Evolutionary conservation across 1,140 invertebrate species (phyloP).

Genomic region (Drosophila insularis): DNA sequence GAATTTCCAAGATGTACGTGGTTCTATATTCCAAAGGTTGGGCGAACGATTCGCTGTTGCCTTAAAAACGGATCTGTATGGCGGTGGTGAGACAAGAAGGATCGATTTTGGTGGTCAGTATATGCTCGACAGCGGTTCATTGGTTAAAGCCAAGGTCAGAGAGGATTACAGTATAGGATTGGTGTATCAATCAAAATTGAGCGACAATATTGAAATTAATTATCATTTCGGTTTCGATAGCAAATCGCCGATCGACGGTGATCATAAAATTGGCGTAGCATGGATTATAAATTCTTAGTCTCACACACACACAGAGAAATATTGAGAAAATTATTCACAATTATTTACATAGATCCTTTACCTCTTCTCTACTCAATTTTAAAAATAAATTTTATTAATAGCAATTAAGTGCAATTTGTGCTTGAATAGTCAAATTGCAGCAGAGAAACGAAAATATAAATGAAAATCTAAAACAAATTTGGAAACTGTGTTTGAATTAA

Average conservation of each 20-base stretch:
- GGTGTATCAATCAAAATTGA: slow-evolving; percentile 29
- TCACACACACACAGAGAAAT: too few relatives aligned
- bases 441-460: too few relatives aligned
- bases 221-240: slow-evolving; percentile 54
- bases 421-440: too few relatives aligned
- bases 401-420: too few relatives aligned
- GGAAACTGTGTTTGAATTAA: too few relatives aligned
- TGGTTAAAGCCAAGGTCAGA: slow-evolving; percentile 42
- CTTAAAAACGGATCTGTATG: slow-evolving; percentile 34
- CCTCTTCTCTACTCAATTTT: too few relatives aligned
- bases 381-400: too few relatives aligned
- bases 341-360: too few relatives aligned
- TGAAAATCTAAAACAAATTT: too few relatives aligned
- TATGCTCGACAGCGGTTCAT: slow-evolving; percentile 19
- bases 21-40: slow-evolving; percentile 51
- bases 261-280: slow-evolving; percentile 42
- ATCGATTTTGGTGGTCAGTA: slow-evolving; percentile 49
- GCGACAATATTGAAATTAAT: slow-evolving; percentile 20
- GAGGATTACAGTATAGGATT: slow-evolving; percentile 33
- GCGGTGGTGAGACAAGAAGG: background rate
- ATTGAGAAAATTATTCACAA: too few relatives aligned
- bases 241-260: slow-evolving; percentile 14
- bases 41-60: slow-evolving; percentile 43
- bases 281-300: slow-evolving; percentile 35
- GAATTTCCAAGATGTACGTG: slow-evolving; percentile 48